These are phyloP conservation scores for Casuarius casuarius DNA, from an alignment of 2,113 vertebrate genomes.

Conservation along the genomic window DNA sequence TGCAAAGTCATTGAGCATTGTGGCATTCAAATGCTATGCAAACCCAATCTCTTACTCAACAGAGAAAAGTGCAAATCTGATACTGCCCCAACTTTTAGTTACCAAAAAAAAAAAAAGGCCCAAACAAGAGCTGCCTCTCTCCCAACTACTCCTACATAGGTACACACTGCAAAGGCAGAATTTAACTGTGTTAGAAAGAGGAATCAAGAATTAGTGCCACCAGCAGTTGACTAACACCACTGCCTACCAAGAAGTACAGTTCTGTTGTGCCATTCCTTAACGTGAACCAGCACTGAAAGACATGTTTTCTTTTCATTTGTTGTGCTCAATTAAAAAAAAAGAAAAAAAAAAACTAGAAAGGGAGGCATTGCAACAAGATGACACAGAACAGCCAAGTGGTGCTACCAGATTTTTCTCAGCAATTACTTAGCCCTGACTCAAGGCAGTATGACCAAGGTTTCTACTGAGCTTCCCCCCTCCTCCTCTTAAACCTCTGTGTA, in stretches of 20 bases:
- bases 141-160: background rate
- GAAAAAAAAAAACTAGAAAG: background rate
- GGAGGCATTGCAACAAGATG: background rate
- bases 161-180: background rate
- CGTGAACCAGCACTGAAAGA: background rate
- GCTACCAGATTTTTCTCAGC: background rate
- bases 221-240: rapidly evolving
- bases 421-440: background rate
- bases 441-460: background rate
- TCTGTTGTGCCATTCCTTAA: background rate
- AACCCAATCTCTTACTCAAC: background rate
- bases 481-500: background rate
- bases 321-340: background rate
- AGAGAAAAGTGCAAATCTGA: background rate
- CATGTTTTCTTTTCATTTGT: background rate
- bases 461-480: background rate
- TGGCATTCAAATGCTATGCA: background rate
- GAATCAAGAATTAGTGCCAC: background rate
- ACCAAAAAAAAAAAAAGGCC: background rate
- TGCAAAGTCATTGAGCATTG: background rate
- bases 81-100: background rate
- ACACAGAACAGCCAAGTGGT: background rate
- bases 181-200: background rate
- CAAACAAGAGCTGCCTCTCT: background rate
- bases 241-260: background rate